These are phyloP conservation scores for Perizoma flavofasciatum DNA, from an alignment of 2,888 invertebrate genomes.

Conservation along the genomic window DNA sequence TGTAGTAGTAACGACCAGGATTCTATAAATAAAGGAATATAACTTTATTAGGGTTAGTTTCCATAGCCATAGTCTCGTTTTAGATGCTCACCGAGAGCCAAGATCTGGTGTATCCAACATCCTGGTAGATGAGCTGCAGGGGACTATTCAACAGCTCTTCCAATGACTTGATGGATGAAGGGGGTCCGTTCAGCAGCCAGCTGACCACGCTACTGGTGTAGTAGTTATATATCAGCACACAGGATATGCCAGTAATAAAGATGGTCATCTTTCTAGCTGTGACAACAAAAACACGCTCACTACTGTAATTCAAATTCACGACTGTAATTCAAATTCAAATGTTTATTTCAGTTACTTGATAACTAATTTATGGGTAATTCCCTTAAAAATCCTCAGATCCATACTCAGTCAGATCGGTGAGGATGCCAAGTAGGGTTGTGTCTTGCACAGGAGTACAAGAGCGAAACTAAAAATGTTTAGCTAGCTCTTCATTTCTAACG, in stretches of 20 bases:
- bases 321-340: too few relatives aligned
- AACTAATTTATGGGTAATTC: too few relatives aligned
- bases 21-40: conserved; percentile 50
- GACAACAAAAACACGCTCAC: not conserved
- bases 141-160: conserved; percentile 78
- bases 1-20: conserved; percentile 60
- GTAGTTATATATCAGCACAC: conserved; percentile 81
- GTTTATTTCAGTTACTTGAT: too few relatives aligned
- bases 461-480: too few relatives aligned
- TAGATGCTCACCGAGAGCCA: conserved; percentile 60
- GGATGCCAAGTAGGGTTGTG: too few relatives aligned
- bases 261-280: conserved; percentile 63
- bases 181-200: conserved; percentile 78
- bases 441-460: too few relatives aligned
- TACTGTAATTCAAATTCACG: too few relatives aligned
- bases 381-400: too few relatives aligned
- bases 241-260: conserved; percentile 65
- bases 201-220: conserved; percentile 85
- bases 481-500: too few relatives aligned
- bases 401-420: too few relatives aligned
- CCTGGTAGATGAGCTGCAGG: conserved; percentile 75
- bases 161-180: conserved; percentile 76
- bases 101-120: conserved; percentile 73
- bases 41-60: too few relatives aligned
- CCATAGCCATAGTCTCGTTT: too few relatives aligned